phyloP scores from a whole-genome alignment of 2,888 invertebrate genomes.

The Oxystoma pomonae region DNA sequence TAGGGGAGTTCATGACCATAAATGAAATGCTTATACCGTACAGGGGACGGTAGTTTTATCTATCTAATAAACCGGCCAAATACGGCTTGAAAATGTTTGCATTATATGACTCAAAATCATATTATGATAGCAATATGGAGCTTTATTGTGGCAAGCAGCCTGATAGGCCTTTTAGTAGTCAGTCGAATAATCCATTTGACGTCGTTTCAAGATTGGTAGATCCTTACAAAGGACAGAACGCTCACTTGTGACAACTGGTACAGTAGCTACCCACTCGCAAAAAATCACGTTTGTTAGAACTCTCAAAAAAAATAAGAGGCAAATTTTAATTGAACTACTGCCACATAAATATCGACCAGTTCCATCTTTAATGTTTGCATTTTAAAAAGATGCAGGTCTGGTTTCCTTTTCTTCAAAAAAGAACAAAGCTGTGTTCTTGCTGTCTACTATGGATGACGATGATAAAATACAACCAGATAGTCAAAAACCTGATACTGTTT shows the following conservation, averaged over 20 bases:
- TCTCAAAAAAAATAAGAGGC: slow-evolving; percentile 27
- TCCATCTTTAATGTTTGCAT: slow-evolving; percentile 20
- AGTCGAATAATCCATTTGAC: slow-evolving; percentile 14
- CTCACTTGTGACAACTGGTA: slow-evolving; percentile 21
- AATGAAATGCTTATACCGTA: slow-evolving; percentile 16
- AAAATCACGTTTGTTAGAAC: slow-evolving; percentile 27
- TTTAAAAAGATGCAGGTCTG: slow-evolving; percentile 24
- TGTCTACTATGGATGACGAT: slow-evolving; percentile 5
- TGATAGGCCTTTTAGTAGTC: slow-evolving; percentile 16
- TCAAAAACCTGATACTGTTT: slow-evolving; percentile 27
- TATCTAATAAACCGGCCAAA: slow-evolving; percentile 29
- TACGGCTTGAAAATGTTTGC: slow-evolving; percentile 30
- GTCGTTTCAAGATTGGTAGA: slow-evolving; percentile 14
- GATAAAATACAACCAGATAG: slow-evolving; percentile 14
- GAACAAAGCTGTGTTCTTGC: not conserved
- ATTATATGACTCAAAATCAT: slow-evolving; percentile 26
- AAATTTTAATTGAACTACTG: slow-evolving; percentile 12
- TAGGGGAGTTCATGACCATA: slow-evolving; percentile 15
- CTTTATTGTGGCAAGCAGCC: slow-evolving; percentile 29
- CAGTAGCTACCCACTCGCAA: slow-evolving; percentile 26
- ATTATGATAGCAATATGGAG: slow-evolving; percentile 23
- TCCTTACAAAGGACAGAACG: slow-evolving; percentile 21
- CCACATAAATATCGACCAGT: slow-evolving; percentile 11
- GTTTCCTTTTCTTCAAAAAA: slow-evolving; percentile 19
- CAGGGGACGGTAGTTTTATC: too few relatives aligned